Percentiles rank a stretch among this genome's conserved stretches.
Conservation (phyloP, 1,140 invertebrate genomes). For the Diprion similis region DNA sequence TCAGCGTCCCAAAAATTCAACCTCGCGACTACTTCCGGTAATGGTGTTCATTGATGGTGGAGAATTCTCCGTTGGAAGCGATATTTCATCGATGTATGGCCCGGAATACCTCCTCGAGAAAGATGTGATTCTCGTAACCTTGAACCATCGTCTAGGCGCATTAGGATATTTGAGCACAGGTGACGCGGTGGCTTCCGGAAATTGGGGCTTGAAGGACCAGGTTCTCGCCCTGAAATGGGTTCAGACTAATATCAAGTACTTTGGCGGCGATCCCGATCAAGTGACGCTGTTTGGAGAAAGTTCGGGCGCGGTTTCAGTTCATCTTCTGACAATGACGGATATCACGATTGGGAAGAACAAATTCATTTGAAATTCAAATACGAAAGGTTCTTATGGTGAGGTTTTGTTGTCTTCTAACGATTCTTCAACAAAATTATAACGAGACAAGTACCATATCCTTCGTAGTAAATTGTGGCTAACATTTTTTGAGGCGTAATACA, state of each 20-base stretch:
- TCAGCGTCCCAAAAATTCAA: neutral
- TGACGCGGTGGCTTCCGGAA: conserved; percentile 49
- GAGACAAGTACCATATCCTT: no score
- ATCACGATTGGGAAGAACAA: conserved; percentile 42
- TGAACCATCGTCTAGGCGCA: conserved; percentile 66
- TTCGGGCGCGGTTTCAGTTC: conserved; percentile 39
- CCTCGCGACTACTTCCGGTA: conserved; percentile 45
- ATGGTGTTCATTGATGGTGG: conserved; percentile 64
- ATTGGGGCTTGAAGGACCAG: conserved; percentile 63
- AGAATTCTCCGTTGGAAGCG: conserved; percentile 52
- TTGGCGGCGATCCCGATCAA: conserved; percentile 46
- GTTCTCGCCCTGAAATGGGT: conserved; percentile 59
- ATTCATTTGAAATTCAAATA: neutral
- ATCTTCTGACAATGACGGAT: conserved; percentile 62
- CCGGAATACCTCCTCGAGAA: conserved; percentile 65
- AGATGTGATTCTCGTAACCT: conserved; percentile 63
- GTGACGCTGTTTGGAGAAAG: conserved; percentile 44
- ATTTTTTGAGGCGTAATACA: no score
- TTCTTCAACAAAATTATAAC: no score
- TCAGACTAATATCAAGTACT: conserved; percentile 45
- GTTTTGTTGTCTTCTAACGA: no score
- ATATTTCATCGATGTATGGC: conserved; percentile 40
- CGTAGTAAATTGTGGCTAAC: no score
- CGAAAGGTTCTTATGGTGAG: no score
- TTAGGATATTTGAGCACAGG: conserved; percentile 64